Evolutionary conservation across 2,797 vertebrate species (phyloP).

Genomic region (Lacerta bilineata): DNA sequence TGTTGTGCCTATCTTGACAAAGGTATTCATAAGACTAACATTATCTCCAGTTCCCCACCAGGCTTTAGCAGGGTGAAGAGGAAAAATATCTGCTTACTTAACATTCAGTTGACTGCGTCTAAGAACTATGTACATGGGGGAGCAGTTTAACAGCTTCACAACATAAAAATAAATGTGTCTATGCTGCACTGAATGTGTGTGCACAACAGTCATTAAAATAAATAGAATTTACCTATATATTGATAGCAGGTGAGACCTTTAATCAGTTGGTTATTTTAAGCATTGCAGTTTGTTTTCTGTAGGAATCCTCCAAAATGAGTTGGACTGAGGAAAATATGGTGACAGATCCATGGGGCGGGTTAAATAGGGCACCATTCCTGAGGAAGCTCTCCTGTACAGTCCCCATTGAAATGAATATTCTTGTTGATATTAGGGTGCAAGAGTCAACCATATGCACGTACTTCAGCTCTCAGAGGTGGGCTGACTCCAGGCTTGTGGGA

Average conservation of each 20-base stretch:
- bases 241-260: conserved; percentile 26
- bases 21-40: conserved; percentile 37
- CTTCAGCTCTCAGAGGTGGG: not conserved
- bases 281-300: conserved; percentile 2
- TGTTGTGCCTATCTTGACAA: conserved; percentile 37
- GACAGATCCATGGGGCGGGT: not conserved
- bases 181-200: conserved; percentile 7
- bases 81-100: conserved; percentile 28
- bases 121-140: conserved; percentile 23
- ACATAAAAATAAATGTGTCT: conserved; percentile 50
- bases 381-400: not conserved
- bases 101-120: conserved; percentile 13
- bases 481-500: not conserved
- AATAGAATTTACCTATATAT: not conserved
- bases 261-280: conserved; percentile 13
- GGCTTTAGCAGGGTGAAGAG: conserved; percentile 29
- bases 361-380: not conserved
- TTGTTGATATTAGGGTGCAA: not conserved
- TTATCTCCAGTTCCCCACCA: conserved; percentile 10
- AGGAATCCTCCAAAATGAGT: not conserved
- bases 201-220: conserved; percentile 34
- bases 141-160: conserved; percentile 27
- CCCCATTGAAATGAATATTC: not conserved
- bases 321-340: not conserved
- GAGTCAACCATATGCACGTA: too few species aligned